Evolutionary conservation across 2,797 vertebrate genomes (phyloP), one percentile per base, ranked within the genome.

Genomic region (Falco rusticolus): DNA sequence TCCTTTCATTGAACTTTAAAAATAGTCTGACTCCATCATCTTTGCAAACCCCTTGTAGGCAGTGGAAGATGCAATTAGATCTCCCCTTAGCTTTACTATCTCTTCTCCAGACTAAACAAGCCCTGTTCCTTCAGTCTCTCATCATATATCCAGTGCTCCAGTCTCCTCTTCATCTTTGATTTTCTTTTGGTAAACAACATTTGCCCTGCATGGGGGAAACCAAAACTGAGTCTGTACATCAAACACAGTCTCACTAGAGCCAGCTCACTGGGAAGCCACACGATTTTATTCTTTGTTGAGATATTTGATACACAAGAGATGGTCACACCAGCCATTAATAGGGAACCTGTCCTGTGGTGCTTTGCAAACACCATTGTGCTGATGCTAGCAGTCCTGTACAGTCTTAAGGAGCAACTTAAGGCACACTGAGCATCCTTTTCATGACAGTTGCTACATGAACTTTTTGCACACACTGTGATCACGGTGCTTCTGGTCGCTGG

Each of bases 291-390:
- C 45, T 84, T 81, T 60, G 11, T 4, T 64, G 26, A 72, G 8
- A 5, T 39, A 11, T 54, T 66, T 8, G 1, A 26, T 34, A 71
- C 0, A 1, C 6, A 72, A 43, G 29, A 69, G 9, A 11, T 16
- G 26, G n/a, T 50, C 22, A 60, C 13, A 66, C 8, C 9, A 81
- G 64, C 8, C 28, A 18, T 2, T 51, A 70, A 50, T 69, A 74
- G 51, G 22, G 34, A 81, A n/a, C 11, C 9, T 41, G 28, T 64
- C 16, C 10, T 45, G 11, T 56, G 20, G 6, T 45, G 28, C 34
- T 66, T 75, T 2, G 3, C 26, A 84, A 57, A 25, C 25, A 45
- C 13, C 11, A 22, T 3, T 81, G 24, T 34, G 37, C 28, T 90
- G 26, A 41, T 72, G 85, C 43, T 18, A 50, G 34, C 9, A 41